Conservation (phyloP, 2,113 vertebrate species). For the Vireo altiloquus region DNA sequence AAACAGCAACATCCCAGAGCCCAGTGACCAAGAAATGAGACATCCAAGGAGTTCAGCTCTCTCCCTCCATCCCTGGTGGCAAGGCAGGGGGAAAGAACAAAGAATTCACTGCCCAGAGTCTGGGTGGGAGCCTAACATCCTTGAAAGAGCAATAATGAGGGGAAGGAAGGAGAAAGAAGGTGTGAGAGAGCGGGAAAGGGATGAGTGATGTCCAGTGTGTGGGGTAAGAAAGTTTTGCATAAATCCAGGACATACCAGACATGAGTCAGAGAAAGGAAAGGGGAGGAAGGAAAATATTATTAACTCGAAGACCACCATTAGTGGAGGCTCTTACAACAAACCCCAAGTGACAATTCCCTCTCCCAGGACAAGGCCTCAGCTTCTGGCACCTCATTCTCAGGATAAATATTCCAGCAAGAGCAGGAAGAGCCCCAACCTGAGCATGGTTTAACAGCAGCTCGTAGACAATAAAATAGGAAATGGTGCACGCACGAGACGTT, state of each 20-base stretch:
- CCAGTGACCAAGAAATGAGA: not conserved
- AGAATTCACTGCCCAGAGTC: rapidly evolving
- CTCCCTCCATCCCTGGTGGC: not conserved
- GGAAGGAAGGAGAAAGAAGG: not conserved
- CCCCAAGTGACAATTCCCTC: not conserved
- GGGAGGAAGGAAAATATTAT: not conserved
- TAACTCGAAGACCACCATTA: not conserved
- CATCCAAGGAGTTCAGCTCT: not conserved
- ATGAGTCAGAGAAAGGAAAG: not conserved
- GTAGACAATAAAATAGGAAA: constrained; percentile 32
- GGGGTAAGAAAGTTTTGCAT: not conserved
- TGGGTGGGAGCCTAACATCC: not conserved
- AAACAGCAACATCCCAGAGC: not conserved
- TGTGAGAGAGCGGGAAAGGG: not conserved
- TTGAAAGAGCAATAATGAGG: not conserved
- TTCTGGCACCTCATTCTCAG: constrained; percentile 44
- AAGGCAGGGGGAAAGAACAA: not conserved
- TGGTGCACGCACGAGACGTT: not conserved
- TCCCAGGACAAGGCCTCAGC: not conserved
- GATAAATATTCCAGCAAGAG: constrained; percentile 28
- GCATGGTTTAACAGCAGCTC: not conserved
- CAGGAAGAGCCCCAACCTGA: constrained; percentile 17
- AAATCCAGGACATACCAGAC: not conserved
- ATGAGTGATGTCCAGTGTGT: not conserved
- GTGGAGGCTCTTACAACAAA: not conserved